phyloP scores from a whole-genome alignment of 2,888 invertebrate species.

The Cephonodes hylas region DNA sequence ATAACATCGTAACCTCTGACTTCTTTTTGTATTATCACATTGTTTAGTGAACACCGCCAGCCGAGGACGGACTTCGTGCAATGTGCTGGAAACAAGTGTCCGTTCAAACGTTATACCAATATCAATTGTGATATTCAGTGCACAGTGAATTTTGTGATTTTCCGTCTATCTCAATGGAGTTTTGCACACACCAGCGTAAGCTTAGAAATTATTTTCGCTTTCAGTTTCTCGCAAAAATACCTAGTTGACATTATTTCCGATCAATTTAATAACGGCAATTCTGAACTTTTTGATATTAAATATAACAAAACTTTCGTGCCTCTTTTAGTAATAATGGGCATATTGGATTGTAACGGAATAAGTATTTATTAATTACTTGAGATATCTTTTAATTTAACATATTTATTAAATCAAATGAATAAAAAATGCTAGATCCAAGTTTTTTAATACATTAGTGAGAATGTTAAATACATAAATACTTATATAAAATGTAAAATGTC shows the following conservation, averaged over 20 bases:
- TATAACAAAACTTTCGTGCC: too few relatives aligned
- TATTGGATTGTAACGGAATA: too few relatives aligned
- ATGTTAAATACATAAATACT: background rate
- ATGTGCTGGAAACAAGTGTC: conserved; percentile 74
- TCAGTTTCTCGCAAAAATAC: conserved; percentile 8
- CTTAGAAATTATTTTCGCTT: conserved; percentile 54
- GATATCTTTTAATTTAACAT: too few relatives aligned
- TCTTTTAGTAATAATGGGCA: too few relatives aligned
- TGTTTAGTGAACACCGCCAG: conserved; percentile 69
- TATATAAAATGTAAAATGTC: background rate
- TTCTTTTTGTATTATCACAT: conserved; percentile 77
- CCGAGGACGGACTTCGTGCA: conserved; percentile 66
- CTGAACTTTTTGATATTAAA: too few relatives aligned
- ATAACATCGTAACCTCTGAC: conserved; percentile 80
- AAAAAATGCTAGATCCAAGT: too few relatives aligned
- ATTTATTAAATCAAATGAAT: too few relatives aligned
- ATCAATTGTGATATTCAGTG: conserved; percentile 71
- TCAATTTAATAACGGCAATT: too few relatives aligned
- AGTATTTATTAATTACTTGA: too few relatives aligned
- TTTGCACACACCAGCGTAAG: conserved; percentile 69
- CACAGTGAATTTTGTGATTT: conserved; percentile 71
- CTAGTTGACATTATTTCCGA: too few relatives aligned
- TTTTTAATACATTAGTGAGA: too few relatives aligned
- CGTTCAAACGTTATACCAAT: conserved; percentile 52
- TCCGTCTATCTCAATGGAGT: conserved; percentile 65